Evolutionary conservation across 2,888 invertebrate genomes (phyloP).

Genomic region (Cyrtodaria siliqua): DNA sequence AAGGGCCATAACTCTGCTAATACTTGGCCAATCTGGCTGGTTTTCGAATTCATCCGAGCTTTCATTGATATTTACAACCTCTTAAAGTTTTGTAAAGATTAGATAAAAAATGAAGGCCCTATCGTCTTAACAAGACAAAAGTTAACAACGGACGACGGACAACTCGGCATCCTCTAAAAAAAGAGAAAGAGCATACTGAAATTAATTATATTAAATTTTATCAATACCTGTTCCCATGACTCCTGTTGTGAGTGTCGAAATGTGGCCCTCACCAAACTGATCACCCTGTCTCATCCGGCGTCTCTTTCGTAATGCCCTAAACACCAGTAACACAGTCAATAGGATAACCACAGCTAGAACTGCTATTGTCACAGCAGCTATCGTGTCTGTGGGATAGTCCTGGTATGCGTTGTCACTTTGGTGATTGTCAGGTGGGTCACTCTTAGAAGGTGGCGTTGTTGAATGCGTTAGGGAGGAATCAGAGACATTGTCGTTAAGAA

Average conservation of each 20-base stretch:
- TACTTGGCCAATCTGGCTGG: no score
- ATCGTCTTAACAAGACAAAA: no score
- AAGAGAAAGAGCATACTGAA: neutral
- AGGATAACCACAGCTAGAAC: conserved; percentile 67
- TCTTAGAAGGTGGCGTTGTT: neutral
- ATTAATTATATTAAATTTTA: neutral
- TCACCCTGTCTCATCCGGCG: conserved; percentile 65
- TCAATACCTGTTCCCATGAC: conserved; percentile 69
- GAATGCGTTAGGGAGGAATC: neutral
- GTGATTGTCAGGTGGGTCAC: conserved; percentile 4
- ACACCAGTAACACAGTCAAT: conserved; percentile 64
- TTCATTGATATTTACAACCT: no score
- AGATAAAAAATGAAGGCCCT: no score
- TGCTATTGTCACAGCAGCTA: conserved; percentile 72
- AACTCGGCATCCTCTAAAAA: conserved; percentile 13
- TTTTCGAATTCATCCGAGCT: no score
- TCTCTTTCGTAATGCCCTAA: conserved; percentile 63
- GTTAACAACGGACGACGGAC: no score
- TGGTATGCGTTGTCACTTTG: conserved; percentile 27
- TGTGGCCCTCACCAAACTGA: conserved; percentile 54
- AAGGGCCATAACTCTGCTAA: no score
- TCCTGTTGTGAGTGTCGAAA: conserved; percentile 68
- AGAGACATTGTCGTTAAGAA: neutral
- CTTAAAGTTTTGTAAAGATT: no score
- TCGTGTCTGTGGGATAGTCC: conserved; percentile 62